These are phyloP conservation scores for Chironomus striatipennis DNA, from an alignment of 1,140 invertebrate species.

Conservation along the genomic window DNA sequence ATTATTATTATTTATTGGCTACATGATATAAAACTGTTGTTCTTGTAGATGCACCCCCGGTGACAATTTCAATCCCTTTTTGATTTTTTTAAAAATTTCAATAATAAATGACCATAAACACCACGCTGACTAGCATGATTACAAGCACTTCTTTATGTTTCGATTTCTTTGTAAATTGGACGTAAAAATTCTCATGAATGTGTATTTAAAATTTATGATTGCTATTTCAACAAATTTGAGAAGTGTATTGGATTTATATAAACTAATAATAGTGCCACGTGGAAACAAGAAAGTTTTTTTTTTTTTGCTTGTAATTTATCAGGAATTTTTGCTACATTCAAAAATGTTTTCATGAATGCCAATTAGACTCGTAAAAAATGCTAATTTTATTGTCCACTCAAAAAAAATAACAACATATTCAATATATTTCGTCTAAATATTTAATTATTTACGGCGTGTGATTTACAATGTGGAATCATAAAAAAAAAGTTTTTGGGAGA, in stretches of 20 bases:
- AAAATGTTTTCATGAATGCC: not conserved
- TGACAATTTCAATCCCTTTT: slow-evolving; percentile 17
- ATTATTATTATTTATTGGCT: no score
- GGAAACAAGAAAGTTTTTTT: not conserved
- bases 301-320: not conserved
- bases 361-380: not conserved
- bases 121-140: not conserved
- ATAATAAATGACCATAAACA: not conserved
- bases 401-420: no score
- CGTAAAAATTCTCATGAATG: not conserved
- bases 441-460: slow-evolving; percentile 2
- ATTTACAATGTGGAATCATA: slow-evolving; percentile 9
- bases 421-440: not conserved
- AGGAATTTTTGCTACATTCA: not conserved
- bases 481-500: not conserved
- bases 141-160: no score
- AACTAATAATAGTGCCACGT: no score
- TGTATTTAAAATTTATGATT: not conserved
- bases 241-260: not conserved
- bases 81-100: not conserved
- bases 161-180: not conserved
- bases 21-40: not conserved
- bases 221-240: slow-evolving; percentile 7
- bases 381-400: not conserved
- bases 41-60: slow-evolving; percentile 14